A percentile compares a stretch with the other conserved stretches of the same genome.
Conservation (phyloP, 2,797 vertebrate genomes). For the Poecilia wingei region DNA sequence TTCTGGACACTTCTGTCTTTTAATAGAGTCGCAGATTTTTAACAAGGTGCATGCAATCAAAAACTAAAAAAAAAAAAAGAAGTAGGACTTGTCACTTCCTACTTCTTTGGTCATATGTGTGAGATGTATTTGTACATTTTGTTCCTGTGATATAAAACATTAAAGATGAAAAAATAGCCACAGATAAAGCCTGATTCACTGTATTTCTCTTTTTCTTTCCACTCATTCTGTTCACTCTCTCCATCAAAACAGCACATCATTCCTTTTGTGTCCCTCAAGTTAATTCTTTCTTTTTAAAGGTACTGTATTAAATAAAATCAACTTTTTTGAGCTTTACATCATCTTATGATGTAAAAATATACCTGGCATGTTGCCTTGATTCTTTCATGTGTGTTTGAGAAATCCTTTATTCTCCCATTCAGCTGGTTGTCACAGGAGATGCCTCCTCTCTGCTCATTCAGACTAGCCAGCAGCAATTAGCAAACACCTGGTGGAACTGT, state of each 20-base stretch:
- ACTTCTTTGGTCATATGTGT: not conserved
- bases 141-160: not conserved
- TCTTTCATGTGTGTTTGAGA: too few species aligned
- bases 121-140: not conserved
- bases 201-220: not conserved
- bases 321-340: too few species aligned
- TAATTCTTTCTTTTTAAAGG: not conserved
- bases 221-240: not conserved
- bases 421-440: too few species aligned
- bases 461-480: too few species aligned
- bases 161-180: not conserved
- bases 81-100: not conserved
- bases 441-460: too few species aligned
- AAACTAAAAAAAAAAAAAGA: not conserved
- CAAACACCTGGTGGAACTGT: too few species aligned
- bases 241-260: not conserved
- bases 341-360: too few species aligned
- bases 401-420: too few species aligned
- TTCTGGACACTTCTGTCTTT: slow-evolving; percentile 14
- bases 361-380: too few species aligned
- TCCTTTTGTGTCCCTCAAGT: not conserved
- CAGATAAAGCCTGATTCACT: not conserved
- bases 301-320: too few species aligned
- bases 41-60: slow-evolving; percentile 10
- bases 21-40: slow-evolving; percentile 6